Evolutionary conservation across 2,797 vertebrate species (phyloP).

Genomic region (Enteromius viviparus): DNA sequence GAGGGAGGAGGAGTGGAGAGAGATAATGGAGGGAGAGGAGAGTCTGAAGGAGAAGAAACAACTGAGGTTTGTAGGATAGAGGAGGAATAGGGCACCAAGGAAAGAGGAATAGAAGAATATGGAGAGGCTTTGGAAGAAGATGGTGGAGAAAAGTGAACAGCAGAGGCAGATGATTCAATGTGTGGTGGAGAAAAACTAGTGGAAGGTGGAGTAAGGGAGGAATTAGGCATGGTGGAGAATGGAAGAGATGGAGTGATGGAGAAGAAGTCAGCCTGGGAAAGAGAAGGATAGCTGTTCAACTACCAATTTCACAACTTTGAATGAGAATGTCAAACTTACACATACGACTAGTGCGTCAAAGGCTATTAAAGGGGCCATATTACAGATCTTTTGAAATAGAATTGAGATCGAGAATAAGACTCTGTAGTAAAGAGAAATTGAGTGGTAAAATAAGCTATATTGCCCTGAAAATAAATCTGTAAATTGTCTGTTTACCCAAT

Average conservation of each 20-base stretch:
- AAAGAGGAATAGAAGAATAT: background rate
- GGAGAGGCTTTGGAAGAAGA: slow-evolving; percentile 3
- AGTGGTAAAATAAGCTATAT: background rate
- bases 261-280: slow-evolving; percentile 66
- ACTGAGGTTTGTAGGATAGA: slow-evolving; percentile 6
- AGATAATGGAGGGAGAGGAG: slow-evolving; percentile 34
- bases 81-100: background rate
- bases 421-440: background rate
- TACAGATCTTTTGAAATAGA: background rate
- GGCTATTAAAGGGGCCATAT: slow-evolving; percentile 11
- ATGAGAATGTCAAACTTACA: background rate
- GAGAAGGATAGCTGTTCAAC: slow-evolving; percentile 44
- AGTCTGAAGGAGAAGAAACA: slow-evolving; percentile 33
- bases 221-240: slow-evolving; percentile 61
- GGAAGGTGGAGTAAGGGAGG: slow-evolving; percentile 59
- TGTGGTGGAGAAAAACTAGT: slow-evolving; percentile 58
- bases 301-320: slow-evolving; percentile 13
- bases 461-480: background rate
- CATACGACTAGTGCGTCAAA: background rate
- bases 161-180: background rate
- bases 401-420: background rate
- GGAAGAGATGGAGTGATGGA: slow-evolving; percentile 56
- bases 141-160: slow-evolving; percentile 8
- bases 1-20: slow-evolving; percentile 24
- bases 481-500: background rate